phyloP scores from a whole-genome alignment of 2,113 vertebrate genomes.

The Urocynchramus pylzowi region DNA sequence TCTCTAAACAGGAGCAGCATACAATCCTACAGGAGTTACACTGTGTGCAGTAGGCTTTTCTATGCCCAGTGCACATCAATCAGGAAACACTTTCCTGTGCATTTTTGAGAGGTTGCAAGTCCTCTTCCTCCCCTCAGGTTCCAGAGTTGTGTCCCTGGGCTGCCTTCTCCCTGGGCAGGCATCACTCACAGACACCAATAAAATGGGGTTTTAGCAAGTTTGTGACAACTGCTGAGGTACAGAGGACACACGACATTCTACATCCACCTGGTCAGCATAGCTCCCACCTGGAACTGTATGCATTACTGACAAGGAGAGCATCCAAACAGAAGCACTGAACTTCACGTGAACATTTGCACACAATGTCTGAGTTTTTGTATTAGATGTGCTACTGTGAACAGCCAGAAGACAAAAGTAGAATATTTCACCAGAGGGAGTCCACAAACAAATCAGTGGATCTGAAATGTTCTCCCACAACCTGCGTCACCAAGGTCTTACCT shows the following conservation, averaged over 20 bases:
- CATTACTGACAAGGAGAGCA: not conserved
- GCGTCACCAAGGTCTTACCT: rapidly evolving
- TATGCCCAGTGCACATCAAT: not conserved
- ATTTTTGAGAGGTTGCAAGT: not conserved
- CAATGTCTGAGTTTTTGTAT: not conserved
- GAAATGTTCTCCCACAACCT: not conserved
- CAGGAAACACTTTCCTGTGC: not conserved
- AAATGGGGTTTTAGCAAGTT: not conserved
- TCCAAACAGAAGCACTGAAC: not conserved
- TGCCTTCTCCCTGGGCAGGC: not conserved
- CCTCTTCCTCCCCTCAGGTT: not conserved
- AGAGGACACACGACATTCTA: not conserved
- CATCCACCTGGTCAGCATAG: not conserved
- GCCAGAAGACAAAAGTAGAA: not conserved
- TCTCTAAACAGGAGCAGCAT: not conserved
- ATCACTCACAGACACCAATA: not conserved
- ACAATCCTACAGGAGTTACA: not conserved
- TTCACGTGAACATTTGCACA: not conserved
- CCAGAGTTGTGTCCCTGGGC: not conserved
- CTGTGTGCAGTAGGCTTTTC: not conserved
- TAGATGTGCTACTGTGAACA: not conserved
- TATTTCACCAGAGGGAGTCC: not conserved
- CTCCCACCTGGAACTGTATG: not conserved
- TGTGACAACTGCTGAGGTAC: not conserved
- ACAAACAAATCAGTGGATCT: not conserved